These are phyloP conservation scores for Anomalospiza imberbis DNA, from an alignment of 2,797 vertebrate genomes.

Conservation along the genomic window DNA sequence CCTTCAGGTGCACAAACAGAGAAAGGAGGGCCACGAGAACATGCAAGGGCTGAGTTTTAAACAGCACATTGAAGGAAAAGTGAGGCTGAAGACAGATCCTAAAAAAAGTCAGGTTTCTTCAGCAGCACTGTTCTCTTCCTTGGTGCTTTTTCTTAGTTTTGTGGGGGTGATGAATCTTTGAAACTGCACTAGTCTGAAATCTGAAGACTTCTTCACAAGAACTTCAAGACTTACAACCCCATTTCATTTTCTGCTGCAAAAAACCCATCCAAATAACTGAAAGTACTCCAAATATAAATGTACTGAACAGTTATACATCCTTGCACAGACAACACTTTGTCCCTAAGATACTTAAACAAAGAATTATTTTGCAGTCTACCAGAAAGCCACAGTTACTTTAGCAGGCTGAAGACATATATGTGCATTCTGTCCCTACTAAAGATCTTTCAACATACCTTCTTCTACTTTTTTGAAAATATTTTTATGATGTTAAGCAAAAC, in stretches of 20 bases:
- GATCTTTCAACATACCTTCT: background rate
- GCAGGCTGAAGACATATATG: background rate
- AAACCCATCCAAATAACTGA: background rate
- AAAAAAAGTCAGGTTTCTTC: background rate
- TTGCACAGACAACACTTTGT: background rate
- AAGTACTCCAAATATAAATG: background rate
- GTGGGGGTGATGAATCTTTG: background rate
- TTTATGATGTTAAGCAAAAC: background rate
- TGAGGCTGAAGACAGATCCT: background rate
- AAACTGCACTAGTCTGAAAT: background rate
- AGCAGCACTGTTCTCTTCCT: background rate
- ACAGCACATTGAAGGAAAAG: background rate
- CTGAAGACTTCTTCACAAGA: background rate
- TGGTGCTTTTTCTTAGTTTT: background rate
- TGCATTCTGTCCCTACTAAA: background rate
- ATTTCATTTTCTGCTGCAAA: background rate
- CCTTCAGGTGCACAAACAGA: background rate
- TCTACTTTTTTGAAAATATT: background rate
- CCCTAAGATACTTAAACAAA: background rate
- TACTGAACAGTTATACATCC: background rate
- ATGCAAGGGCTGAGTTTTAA: background rate
- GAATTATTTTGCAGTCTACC: background rate
- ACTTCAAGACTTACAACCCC: background rate
- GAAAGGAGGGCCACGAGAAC: background rate
- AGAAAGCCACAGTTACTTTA: background rate